Conservation (phyloP, 2,113 vertebrate species). For the Elephantulus edwardii region DNA sequence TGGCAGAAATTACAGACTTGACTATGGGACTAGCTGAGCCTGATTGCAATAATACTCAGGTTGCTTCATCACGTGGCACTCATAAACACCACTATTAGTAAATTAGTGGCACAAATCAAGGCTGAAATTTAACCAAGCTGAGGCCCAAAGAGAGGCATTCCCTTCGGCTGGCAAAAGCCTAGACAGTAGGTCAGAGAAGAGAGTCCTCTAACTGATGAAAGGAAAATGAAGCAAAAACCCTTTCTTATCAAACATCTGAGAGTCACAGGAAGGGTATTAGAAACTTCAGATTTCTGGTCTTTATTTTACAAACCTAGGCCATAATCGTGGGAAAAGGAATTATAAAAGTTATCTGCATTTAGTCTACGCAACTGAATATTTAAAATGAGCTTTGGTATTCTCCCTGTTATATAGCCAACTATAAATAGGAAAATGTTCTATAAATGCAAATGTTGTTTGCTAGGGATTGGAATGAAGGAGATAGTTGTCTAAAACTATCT, state of each 20-base stretch:
- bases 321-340: neutral
- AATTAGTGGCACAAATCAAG: neutral
- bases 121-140: neutral
- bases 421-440: slow-evolving; percentile 4
- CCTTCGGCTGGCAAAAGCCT: neutral
- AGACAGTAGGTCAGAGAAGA: neutral
- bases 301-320: neutral
- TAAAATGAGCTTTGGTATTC: neutral
- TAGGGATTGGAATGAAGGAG: neutral
- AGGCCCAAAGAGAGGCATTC: neutral
- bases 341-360: neutral
- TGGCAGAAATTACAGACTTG: neutral
- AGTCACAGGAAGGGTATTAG: neutral
- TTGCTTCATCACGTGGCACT: accelerated
- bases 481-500: accelerated
- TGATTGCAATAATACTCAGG: neutral
- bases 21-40: too few relatives aligned
- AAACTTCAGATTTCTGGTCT: neutral
- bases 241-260: neutral
- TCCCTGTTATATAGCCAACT: neutral
- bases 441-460: neutral
- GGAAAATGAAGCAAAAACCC: neutral
- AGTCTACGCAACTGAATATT: neutral
- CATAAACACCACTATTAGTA: accelerated
- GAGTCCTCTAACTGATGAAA: neutral